Conservation (phyloP, 2,113 vertebrate genomes). For the Micromys minutus region DNA sequence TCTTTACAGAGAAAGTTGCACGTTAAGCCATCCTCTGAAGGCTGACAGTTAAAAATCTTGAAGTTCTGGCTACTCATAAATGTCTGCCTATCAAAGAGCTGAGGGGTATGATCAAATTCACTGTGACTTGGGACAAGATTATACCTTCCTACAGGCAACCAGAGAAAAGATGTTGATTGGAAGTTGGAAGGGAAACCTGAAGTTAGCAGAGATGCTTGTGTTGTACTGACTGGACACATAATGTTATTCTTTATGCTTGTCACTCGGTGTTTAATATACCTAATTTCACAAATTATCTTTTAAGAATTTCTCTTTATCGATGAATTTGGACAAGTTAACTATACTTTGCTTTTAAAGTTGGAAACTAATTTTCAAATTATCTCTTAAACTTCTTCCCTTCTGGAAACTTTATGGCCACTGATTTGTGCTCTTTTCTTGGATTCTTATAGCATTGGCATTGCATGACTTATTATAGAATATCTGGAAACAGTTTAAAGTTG, state of each 20-base stretch:
- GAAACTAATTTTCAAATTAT: neutral
- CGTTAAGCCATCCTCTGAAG: neutral
- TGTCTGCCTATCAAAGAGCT: neutral
- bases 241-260: neutral
- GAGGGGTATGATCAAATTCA: neutral
- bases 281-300: slow-evolving; percentile 23
- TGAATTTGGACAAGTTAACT: neutral
- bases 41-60: neutral
- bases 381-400: neutral
- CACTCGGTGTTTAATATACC: neutral
- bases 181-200: slow-evolving; percentile 13
- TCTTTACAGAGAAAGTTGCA: neutral
- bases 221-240: neutral
- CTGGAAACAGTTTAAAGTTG: neutral
- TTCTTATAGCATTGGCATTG: neutral
- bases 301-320: neutral
- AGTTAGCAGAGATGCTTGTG: neutral
- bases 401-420: neutral
- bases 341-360: neutral
- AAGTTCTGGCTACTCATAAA: neutral
- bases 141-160: neutral
- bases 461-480: neutral
- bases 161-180: neutral
- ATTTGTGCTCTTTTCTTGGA: neutral
- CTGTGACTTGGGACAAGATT: neutral